These are phyloP conservation scores for Ennomos erosarius DNA, from an alignment of 2,888 invertebrate species.

Conservation along the genomic window DNA sequence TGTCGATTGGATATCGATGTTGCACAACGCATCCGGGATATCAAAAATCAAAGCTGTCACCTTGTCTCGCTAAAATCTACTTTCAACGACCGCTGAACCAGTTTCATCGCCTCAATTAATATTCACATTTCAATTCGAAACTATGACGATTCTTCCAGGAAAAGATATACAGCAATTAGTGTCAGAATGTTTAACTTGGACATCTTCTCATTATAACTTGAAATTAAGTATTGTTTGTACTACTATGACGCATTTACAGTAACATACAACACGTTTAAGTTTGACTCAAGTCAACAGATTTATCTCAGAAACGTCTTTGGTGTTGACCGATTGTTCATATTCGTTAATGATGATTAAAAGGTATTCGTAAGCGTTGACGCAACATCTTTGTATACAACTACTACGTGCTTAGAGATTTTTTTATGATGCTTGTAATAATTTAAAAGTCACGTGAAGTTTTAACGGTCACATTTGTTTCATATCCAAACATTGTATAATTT, in stretches of 20 bases:
- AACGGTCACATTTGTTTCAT: slow-evolving; percentile 23
- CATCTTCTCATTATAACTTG: background rate
- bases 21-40: slow-evolving; percentile 28
- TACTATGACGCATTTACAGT: slow-evolving; percentile 20
- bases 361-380: slow-evolving; percentile 21
- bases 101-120: slow-evolving; percentile 1
- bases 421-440: slow-evolving; percentile 26
- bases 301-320: slow-evolving; percentile 20
- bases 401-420: slow-evolving; percentile 24
- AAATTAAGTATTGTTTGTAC: slow-evolving; percentile 22
- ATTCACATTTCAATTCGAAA: background rate
- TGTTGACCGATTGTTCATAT: slow-evolving; percentile 19
- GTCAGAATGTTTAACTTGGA: slow-evolving; percentile 14
- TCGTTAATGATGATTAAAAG: slow-evolving; percentile 24
- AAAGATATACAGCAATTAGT: slow-evolving; percentile 5
- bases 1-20: slow-evolving; percentile 29
- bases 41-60: slow-evolving; percentile 15
- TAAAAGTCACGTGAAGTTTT: slow-evolving; percentile 35
- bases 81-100: slow-evolving; percentile 7
- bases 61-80: slow-evolving; percentile 1
- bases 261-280: background rate
- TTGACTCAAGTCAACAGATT: slow-evolving; percentile 26
- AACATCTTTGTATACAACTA: slow-evolving; percentile 8
- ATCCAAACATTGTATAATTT: slow-evolving; percentile 28
- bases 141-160: slow-evolving; percentile 13